A percentile compares a stretch with the other conserved stretches of the same genome.
These are phyloP conservation scores for Drosophila sp. DNA, from an alignment of 1,140 invertebrate species.

Conservation along the genomic window DNA sequence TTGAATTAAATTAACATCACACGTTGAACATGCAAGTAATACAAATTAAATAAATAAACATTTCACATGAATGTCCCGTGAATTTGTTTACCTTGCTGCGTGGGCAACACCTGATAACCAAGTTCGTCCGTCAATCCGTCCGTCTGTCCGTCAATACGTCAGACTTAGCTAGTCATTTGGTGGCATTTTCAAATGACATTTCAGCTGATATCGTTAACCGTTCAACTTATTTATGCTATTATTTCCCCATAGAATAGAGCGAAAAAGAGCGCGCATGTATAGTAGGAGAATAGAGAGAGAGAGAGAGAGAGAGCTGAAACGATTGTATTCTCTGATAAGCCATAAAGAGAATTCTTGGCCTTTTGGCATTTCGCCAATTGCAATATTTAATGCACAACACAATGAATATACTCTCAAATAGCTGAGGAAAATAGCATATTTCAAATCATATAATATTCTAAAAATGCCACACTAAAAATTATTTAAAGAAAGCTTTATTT, in stretches of 20 bases:
- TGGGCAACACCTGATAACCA: conserved; percentile 37
- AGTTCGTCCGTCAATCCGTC: neutral
- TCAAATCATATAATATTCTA: too few species aligned
- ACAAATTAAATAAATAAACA: conserved; percentile 4
- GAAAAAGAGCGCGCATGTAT: neutral
- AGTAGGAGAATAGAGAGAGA: neutral
- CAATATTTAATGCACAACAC: conserved; percentile 3
- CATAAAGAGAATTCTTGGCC: conserved; percentile 10
- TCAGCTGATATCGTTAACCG: conserved; percentile 37
- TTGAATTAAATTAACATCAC: conserved; percentile 3
- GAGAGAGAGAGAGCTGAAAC: neutral
- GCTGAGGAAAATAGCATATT: too few species aligned
- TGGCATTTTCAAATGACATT: conserved; percentile 33
- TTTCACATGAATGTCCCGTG: conserved; percentile 1
- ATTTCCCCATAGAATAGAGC: conserved; percentile 41
- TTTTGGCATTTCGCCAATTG: conserved; percentile 59
- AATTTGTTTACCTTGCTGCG: conserved; percentile 8
- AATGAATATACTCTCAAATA: neutral
- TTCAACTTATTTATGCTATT: conserved; percentile 62
- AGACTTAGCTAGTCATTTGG: neutral
- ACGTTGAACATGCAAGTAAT: conserved; percentile 1
- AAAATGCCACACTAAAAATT: too few species aligned
- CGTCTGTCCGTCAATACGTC: neutral
- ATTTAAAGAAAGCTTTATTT: too few species aligned
- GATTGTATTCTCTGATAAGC: conserved; percentile 33